Evolutionary conservation across 2,113 vertebrate genomes (phyloP).

Genomic region (Tricholaema leucomelas): DNA sequence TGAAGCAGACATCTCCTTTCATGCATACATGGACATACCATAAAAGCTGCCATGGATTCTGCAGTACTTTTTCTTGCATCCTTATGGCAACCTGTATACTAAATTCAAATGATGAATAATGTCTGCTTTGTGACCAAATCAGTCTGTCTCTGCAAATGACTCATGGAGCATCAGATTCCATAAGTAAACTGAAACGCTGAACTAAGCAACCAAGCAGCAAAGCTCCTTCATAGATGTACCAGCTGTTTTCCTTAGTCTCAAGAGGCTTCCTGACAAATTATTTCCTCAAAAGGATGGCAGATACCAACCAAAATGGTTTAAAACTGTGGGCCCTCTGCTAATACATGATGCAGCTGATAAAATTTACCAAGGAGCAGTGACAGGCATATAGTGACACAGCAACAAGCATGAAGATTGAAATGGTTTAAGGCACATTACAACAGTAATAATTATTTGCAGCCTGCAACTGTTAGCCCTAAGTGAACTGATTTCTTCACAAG

Average conservation of each 20-base stretch:
- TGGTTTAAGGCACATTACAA: background rate
- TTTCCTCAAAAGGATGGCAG: background rate
- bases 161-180: background rate
- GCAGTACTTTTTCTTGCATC: background rate
- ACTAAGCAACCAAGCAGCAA: background rate
- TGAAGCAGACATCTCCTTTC: background rate
- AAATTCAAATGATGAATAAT: background rate
- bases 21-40: background rate
- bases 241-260: background rate
- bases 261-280: background rate
- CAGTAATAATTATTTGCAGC: background rate
- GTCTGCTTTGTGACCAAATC: background rate
- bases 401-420: fast-evolving
- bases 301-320: background rate
- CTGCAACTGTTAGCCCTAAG: background rate
- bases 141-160: background rate
- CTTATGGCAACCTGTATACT: fast-evolving
- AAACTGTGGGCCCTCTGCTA: background rate
- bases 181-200: background rate
- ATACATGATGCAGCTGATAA: fast-evolving
- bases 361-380: fast-evolving
- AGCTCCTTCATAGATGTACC: background rate
- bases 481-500: background rate
- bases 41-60: background rate
- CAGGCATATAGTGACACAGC: too few relatives aligned